Percentiles rank a stretch among this genome's conserved stretches.
Evolutionary conservation across 2,888 invertebrate genomes (phyloP).

Genomic region (Harpalus rufipes): DNA sequence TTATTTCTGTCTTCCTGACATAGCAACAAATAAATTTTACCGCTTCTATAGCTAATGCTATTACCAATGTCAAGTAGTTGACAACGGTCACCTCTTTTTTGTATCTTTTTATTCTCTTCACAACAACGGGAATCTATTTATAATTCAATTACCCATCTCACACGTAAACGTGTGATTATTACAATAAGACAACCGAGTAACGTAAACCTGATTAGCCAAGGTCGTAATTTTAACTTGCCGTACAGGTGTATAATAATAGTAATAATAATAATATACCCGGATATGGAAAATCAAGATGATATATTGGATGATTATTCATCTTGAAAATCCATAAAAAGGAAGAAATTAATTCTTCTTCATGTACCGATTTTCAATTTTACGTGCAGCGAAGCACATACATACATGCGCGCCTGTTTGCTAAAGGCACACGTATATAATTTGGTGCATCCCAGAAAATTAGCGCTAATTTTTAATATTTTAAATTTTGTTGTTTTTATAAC

Average conservation of each 20-base stretch:
- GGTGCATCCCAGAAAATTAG: too few relatives aligned
- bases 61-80: constrained; percentile 5
- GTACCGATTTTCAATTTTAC: too few relatives aligned
- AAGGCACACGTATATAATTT: too few relatives aligned
- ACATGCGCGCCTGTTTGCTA: too few relatives aligned
- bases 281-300: constrained; percentile 26
- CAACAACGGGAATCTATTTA: constrained; percentile 54
- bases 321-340: neutral
- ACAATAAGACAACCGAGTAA: constrained; percentile 34
- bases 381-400: too few relatives aligned
- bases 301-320: constrained; percentile 3
- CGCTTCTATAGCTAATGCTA: constrained; percentile 3
- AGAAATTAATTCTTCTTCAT: too few relatives aligned
- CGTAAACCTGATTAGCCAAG: constrained; percentile 50
- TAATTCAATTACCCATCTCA: constrained; percentile 27
- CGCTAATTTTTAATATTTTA: too few relatives aligned
- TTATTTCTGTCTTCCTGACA: neutral
- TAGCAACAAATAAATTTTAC: constrained; percentile 24
- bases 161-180: constrained; percentile 37
- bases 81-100: constrained; percentile 23
- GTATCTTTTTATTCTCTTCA: neutral
- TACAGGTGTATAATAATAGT: constrained; percentile 9
- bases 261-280: constrained; percentile 23
- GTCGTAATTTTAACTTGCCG: constrained; percentile 23
- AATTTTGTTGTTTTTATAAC: too few relatives aligned